phyloP scores from a whole-genome alignment of 1,140 invertebrate species.

The Drosophila repleta region DNA sequence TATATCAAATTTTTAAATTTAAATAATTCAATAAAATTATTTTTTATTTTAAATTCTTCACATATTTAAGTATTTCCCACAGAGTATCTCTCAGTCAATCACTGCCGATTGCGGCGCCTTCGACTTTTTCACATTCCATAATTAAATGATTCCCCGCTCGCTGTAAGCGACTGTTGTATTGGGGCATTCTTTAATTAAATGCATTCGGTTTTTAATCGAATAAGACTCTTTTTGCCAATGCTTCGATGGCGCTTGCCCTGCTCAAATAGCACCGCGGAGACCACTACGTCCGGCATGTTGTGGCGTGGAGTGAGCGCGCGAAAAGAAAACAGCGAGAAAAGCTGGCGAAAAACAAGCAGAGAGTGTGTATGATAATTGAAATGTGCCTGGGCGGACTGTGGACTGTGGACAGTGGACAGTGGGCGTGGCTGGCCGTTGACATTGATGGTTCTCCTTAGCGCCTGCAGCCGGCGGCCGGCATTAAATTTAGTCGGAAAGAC shows the following conservation, averaged over 20 bases:
- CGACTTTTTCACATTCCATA: background rate
- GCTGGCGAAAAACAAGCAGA: background rate
- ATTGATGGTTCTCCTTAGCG: constrained; percentile 13
- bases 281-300: too few relatives aligned
- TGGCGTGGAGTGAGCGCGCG: too few relatives aligned
- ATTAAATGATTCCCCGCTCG: background rate
- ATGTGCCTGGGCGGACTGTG: constrained; percentile 22
- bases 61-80: too few relatives aligned
- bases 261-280: constrained; percentile 24
- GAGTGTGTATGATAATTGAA: constrained; percentile 52
- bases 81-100: too few relatives aligned
- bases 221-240: constrained; percentile 19
- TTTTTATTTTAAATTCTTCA: too few relatives aligned
- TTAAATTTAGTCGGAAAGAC: constrained; percentile 6
- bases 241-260: constrained; percentile 12
- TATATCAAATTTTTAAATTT: too few relatives aligned
- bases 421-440: background rate
- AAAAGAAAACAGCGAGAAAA: background rate
- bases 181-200: constrained; percentile 44
- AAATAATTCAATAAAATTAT: too few relatives aligned
- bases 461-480: background rate
- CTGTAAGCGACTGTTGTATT: constrained; percentile 2
- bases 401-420: too few relatives aligned
- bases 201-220: constrained; percentile 17
- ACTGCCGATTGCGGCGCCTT: background rate